Evolutionary conservation across 2,113 vertebrate genomes (phyloP), one percentile per base, ranked within the genome.

Genomic region (Oncorhynchus tshawytscha): DNA sequence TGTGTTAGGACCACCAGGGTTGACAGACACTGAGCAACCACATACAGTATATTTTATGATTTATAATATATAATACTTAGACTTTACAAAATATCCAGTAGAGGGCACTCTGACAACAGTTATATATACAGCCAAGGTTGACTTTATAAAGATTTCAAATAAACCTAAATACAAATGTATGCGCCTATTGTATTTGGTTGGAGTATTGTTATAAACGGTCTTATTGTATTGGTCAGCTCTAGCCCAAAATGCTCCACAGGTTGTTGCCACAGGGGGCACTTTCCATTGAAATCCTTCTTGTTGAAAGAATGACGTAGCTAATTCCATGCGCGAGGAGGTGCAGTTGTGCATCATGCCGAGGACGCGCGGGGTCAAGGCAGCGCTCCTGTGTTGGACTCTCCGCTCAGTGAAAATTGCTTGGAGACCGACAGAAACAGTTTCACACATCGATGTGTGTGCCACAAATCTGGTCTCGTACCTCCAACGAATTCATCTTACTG

Each of bases 311-410:
- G 81, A 7, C 0, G 1, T 77, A 31, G 1, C 51, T 86, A 78
- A 91, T 92, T 91, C 91, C 91, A 88, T 0, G 3, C 89, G 31
- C 81, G 0, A 24, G 83, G 89, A 76, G 87, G 73, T 85, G 85
- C 84, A 85, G 81, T 74, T 81, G 49, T 4, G 18, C 78, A 22
- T 78, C 78, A 22, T 78, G n/a, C 20, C 2, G 67, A 74, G 12
- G 1, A 31, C 39, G 62, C 71, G 65, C 49, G 70, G 31, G 20
- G 54, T 22, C 12, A 74, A 86, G 74, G 81, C 84, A 88, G 75
- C 69, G 87, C 27, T 74, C 74, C 72, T 67, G 79, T 77, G 71
- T 71, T 48, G 72, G 80, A 74, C 78, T 75, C 78, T 83, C 31
- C 69, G 85, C 80, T 84, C 86, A 90, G 81, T 74, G 84, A 88